A percentile compares a stretch with the other conserved stretches of the same genome.
phyloP scores from a whole-genome alignment of 2,113 vertebrate genomes.

The Pithys albifrons region DNA sequence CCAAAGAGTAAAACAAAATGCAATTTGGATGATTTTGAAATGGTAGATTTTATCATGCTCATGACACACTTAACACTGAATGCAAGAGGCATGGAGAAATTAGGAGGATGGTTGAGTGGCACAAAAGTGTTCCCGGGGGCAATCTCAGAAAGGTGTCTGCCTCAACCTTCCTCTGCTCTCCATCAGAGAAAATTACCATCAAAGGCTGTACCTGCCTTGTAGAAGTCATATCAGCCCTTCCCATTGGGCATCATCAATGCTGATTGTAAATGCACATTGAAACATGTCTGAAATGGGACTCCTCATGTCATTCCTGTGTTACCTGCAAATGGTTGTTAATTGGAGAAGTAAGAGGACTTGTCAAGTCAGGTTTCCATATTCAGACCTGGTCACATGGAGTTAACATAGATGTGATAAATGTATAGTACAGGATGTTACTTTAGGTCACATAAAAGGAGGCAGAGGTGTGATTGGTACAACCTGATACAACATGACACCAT shows the following conservation, averaged over 20 bases:
- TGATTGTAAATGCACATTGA: not conserved
- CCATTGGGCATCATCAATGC: accelerated
- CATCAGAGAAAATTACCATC: not conserved
- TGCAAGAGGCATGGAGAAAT: not conserved
- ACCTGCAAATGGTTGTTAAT: not conserved
- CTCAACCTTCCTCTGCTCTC: not conserved
- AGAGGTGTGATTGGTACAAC: not conserved
- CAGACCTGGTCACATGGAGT: not conserved
- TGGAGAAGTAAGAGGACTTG: not conserved
- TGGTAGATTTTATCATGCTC: not conserved
- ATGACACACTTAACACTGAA: not conserved
- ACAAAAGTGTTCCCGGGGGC: not conserved
- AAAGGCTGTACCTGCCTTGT: not conserved
- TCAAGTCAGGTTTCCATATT: not conserved
- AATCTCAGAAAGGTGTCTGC: not conserved
- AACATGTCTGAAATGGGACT: not conserved
- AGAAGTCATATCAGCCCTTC: not conserved
- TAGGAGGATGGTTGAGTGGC: not conserved
- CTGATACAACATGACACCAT: not conserved
- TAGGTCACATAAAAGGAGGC: not conserved
- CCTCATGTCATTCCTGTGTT: not conserved
- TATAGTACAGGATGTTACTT: accelerated
- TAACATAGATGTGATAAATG: not conserved
- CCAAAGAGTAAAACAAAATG: not conserved
- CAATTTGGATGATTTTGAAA: not conserved